Evolutionary conservation across 2,888 invertebrate genomes (phyloP).

Genomic region (Girardia tigrina): DNA sequence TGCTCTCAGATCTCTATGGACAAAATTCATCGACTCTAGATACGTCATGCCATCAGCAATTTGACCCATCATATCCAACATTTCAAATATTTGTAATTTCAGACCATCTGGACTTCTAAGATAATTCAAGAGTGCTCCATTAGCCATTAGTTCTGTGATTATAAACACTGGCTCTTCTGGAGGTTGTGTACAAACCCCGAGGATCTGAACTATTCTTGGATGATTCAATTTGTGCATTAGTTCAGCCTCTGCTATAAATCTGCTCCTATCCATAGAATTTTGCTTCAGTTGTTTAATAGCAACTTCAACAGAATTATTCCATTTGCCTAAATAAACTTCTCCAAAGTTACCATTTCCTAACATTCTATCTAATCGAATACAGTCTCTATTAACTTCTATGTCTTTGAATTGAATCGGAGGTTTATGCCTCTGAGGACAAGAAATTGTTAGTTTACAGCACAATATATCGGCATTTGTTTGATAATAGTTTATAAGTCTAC

Average conservation of each 20-base stretch:
- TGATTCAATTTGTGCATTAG: conserved; percentile 49
- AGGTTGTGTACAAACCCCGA: conserved; percentile 70
- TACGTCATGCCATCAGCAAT: conserved; percentile 49
- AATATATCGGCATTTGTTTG: conserved; percentile 83
- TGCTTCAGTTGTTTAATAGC: conserved; percentile 89
- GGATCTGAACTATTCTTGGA: conserved; percentile 69
- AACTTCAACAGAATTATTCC: conserved; percentile 84
- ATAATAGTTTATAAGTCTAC: conserved; percentile 83
- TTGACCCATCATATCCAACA: conserved; percentile 88
- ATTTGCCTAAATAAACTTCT: conserved; percentile 77
- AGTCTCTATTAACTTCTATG: conserved; percentile 81
- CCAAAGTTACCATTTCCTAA: conserved; percentile 92
- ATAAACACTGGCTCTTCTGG: conserved; percentile 70
- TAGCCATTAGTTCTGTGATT: conserved; percentile 80
- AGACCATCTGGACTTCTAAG: conserved; percentile 71
- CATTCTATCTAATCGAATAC: conserved; percentile 72
- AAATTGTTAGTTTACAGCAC: conserved; percentile 79
- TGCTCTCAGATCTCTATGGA: conserved; percentile 48
- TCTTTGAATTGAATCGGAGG: conserved; percentile 96
- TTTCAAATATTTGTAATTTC: conserved; percentile 55
- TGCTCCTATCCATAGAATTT: conserved; percentile 52
- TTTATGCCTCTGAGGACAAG: conserved; percentile 75
- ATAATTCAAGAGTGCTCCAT: conserved; percentile 82
- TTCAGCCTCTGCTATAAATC: conserved; percentile 40
- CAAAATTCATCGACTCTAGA: conserved; percentile 45